These are phyloP conservation scores for Dallia pectoralis DNA, from an alignment of 2,797 vertebrate genomes.

Conservation along the genomic window DNA sequence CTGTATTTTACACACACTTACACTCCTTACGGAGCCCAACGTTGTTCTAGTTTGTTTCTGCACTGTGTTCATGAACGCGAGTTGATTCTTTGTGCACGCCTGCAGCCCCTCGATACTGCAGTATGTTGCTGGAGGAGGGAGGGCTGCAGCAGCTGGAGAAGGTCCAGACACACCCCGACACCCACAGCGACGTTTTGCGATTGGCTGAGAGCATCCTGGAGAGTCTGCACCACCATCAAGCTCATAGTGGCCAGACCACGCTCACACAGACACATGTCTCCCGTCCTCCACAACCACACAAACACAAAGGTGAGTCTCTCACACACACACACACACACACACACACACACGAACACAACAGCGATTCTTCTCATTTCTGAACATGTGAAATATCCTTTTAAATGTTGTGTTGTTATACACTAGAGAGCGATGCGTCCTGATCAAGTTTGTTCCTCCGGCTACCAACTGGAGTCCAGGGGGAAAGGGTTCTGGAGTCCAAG, in stretches of 20 bases:
- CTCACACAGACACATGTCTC: conserved; percentile 36
- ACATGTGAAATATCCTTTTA: neutral
- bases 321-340: neutral
- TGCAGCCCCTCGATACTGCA: conserved; percentile 92
- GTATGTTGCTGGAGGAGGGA: conserved; percentile 97
- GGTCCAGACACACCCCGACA: conserved; percentile 85
- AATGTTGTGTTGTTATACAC: conserved; percentile 13
- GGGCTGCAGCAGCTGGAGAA: conserved; percentile 89
- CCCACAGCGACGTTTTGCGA: conserved; percentile 86
- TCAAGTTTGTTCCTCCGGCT: neutral
- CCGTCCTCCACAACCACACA: conserved; percentile 43
- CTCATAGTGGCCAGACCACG: conserved; percentile 81
- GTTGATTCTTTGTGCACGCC: conserved; percentile 7
- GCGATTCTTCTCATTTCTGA: neutral
- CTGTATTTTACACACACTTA: no score
- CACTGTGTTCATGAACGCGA: neutral
- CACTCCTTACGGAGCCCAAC: no score
- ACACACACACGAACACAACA: conserved; percentile 24
- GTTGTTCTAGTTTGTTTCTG: neutral
- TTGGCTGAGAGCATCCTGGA: conserved; percentile 91
- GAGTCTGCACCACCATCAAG: conserved; percentile 88
- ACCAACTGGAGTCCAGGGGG: neutral
- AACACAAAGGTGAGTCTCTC: conserved; percentile 37
- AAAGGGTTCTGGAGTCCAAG: no score
- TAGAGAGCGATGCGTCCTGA: conserved; percentile 33